Evolutionary conservation across 2,797 vertebrate species (phyloP).

Genomic region (Netta rufina): DNA sequence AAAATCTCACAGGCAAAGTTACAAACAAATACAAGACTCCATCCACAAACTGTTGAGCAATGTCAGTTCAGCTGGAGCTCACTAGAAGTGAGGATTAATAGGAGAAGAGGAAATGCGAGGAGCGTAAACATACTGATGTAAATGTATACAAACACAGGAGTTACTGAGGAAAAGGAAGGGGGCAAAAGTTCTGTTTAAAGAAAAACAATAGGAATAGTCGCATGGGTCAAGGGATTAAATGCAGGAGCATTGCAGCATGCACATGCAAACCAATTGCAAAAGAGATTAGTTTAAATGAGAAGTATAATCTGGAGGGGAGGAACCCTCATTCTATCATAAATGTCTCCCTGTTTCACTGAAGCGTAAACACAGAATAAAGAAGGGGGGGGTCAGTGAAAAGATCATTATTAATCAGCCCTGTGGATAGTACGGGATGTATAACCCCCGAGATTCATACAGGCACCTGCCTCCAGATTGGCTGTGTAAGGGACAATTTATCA

Average conservation of each 20-base stretch:
- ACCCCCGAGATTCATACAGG: conserved; percentile 69
- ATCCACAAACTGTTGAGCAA: background rate
- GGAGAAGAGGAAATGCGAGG: background rate
- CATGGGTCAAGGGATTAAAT: conserved; percentile 7
- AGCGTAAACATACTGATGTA: background rate
- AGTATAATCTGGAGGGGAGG: conserved; percentile 60
- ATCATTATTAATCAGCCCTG: conserved; percentile 65
- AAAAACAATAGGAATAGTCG: background rate
- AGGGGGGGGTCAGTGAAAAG: conserved; percentile 22
- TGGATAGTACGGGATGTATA: conserved; percentile 54
- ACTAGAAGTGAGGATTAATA: background rate
- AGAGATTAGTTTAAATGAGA: conserved; percentile 54
- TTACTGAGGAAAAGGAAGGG: background rate
- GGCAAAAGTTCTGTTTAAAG: background rate
- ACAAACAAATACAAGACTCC: background rate
- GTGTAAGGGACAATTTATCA: conserved; percentile 73
- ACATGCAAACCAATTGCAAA: conserved; percentile 60
- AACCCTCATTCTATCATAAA: conserved; percentile 62
- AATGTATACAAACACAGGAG: background rate
- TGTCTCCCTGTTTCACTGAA: conserved; percentile 58
- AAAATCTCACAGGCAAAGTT: background rate
- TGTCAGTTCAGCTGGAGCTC: background rate
- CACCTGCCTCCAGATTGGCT: conserved; percentile 71
- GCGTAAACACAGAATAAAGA: conserved; percentile 59
- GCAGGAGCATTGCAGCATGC: background rate